These are phyloP conservation scores for Nycticorax nycticorax DNA, from an alignment of 2,113 vertebrate species.

Conservation along the genomic window DNA sequence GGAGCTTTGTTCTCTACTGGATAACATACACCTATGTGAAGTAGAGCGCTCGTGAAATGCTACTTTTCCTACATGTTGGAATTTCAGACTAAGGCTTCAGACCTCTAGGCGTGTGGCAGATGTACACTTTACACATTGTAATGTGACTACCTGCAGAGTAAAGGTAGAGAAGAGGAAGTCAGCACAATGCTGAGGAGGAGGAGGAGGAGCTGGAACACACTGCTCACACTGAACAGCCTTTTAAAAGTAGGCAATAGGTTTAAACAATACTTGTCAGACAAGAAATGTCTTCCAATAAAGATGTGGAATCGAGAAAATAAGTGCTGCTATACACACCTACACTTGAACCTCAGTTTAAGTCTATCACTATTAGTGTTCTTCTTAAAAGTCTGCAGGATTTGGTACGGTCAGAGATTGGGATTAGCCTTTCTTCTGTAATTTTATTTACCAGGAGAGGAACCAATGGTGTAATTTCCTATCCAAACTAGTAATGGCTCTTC, in stretches of 20 bases:
- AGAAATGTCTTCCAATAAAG: background rate
- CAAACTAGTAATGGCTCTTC: background rate
- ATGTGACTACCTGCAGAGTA: background rate
- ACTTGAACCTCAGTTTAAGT: background rate
- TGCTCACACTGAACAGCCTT: background rate
- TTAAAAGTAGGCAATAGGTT: background rate
- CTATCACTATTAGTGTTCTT: background rate
- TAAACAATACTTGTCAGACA: background rate
- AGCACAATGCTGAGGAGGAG: background rate
- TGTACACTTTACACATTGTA: background rate
- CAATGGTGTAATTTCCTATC: background rate
- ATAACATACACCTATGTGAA: background rate
- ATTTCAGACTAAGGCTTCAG: background rate
- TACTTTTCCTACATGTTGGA: background rate
- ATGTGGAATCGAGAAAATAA: background rate
- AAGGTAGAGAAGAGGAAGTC: background rate
- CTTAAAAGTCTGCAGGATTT: background rate
- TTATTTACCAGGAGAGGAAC: background rate
- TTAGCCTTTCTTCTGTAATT: background rate
- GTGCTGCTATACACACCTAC: background rate
- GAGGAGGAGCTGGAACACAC: background rate
- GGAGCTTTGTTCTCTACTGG: background rate
- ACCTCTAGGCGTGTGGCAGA: background rate
- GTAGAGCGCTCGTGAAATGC: fast-evolving
- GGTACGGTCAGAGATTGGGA: background rate